These are phyloP conservation scores for Metacarcinus magister DNA, from an alignment of 2,888 invertebrate species.

Conservation along the genomic window DNA sequence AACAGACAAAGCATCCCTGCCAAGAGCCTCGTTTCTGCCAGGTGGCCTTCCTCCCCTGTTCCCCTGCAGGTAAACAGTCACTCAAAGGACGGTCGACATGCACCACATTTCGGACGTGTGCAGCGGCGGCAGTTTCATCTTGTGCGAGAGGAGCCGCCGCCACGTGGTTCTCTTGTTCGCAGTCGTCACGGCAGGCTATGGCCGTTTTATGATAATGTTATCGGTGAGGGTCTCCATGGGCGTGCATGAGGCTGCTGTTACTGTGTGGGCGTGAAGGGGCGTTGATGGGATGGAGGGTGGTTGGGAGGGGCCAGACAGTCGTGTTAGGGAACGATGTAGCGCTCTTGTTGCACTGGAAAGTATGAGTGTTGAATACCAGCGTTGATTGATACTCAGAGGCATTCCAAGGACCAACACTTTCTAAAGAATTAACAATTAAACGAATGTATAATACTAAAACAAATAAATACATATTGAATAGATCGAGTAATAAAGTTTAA, in stretches of 20 bases:
- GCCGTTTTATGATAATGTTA: constrained; percentile 37
- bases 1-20: constrained; percentile 42
- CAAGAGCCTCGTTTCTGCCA: background rate
- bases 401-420: background rate
- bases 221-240: constrained; percentile 20
- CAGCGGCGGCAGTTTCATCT: constrained; percentile 20
- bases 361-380: background rate
- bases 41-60: constrained; percentile 9
- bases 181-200: background rate
- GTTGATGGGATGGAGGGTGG: background rate
- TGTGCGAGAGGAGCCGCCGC: constrained; percentile 51
- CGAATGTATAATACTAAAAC: background rate
- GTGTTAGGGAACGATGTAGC: background rate
- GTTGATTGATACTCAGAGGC: background rate
- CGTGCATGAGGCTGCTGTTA: constrained; percentile 32
- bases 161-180: constrained; percentile 42
- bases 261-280: constrained; percentile 22
- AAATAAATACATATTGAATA: background rate
- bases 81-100: constrained; percentile 4
- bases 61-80: constrained; percentile 20
- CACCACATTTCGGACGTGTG: constrained; percentile 37
- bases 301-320: background rate
- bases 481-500: background rate
- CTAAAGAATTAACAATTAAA: background rate
- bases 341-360: constrained; percentile 1